Base-by-base conservation (phyloP, 2,888 invertebrate species). In the Eledone cirrhosa region DNA sequence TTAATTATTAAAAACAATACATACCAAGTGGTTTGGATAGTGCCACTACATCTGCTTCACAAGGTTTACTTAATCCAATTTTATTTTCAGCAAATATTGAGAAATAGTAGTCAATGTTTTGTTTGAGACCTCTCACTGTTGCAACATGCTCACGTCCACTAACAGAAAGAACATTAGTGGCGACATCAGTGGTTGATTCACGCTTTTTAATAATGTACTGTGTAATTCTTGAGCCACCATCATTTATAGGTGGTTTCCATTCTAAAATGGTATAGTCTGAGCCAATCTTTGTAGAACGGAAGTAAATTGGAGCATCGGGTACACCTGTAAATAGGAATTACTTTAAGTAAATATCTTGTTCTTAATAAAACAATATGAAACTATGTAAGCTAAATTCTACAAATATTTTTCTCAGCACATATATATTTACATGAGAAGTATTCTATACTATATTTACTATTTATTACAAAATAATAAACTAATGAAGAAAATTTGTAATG, bases 31-130 rank as follows among this genome's bases (percentile, higher is more conserved):
- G 88, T 82, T 87, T 88, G 82, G 87, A 87, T 24, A 87, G 86
- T 72, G 83, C 80, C 14, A 87, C 85, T 4, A 85, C 77, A 24
- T 87, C 78, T 8, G 78, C 78, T 63, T 78, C 80, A 33, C 48
- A 78, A 33, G 78, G 72, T 29, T 63, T 59, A 41, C 80, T 77
- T 48, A 67, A 78, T 7, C 96, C 97, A 78, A 95, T 93, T 22
- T 95, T 94, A 91, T 97, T 97, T 84, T 94, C 94, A 0, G 96
- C 96, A 86, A 94, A 93, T 27, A 97, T 93, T 82, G 96, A 93
- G 93, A 97, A 96, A 92, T 94, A 93, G 88, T 97, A 97, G 86
- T 95, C 85, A 7, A 83, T 84, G 72, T 86, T 87, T 13, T 85
- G 84, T 75, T 83, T 82, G 48, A 90, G 84, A 7, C 80, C 82